Conservation (phyloP, 2,888 invertebrate genomes). For the Andricus quercusramuli region DNA sequence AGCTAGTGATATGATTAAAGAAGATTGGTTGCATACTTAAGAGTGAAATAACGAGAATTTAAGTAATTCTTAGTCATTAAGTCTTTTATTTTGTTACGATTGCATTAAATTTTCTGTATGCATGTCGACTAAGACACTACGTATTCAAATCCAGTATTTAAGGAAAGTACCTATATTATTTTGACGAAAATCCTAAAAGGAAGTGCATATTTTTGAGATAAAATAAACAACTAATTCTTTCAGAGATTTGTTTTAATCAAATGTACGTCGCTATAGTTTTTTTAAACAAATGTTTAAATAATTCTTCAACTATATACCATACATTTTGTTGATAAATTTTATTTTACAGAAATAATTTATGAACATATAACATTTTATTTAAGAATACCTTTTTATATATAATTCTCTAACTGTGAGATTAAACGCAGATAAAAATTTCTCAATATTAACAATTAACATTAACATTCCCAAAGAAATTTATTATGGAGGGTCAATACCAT, state of each 20-base stretch:
- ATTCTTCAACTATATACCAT: too few relatives aligned
- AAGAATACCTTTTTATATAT: too few relatives aligned
- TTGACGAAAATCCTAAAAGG: neutral
- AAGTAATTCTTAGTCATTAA: neutral
- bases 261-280: too few relatives aligned
- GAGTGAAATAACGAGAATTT: neutral
- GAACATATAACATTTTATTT: too few relatives aligned
- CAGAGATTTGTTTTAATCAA: neutral
- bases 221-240: neutral
- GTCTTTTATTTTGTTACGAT: neutral
- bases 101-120: neutral
- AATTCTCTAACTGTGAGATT: too few relatives aligned
- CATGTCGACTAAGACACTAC: neutral
- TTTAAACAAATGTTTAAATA: too few relatives aligned
- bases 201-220: neutral
- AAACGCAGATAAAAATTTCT: too few relatives aligned
- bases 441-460: too few relatives aligned
- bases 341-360: too few relatives aligned
- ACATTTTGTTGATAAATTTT: too few relatives aligned
- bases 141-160: neutral
- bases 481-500: too few relatives aligned
- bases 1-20: conserved; percentile 91
- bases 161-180: neutral
- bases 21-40: conserved; percentile 84
- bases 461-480: too few relatives aligned